A percentile compares a stretch with the other conserved stretches of the same genome.
These are phyloP conservation scores for Celastrina argiolus DNA, from an alignment of 2,888 invertebrate species.

Conservation along the genomic window DNA sequence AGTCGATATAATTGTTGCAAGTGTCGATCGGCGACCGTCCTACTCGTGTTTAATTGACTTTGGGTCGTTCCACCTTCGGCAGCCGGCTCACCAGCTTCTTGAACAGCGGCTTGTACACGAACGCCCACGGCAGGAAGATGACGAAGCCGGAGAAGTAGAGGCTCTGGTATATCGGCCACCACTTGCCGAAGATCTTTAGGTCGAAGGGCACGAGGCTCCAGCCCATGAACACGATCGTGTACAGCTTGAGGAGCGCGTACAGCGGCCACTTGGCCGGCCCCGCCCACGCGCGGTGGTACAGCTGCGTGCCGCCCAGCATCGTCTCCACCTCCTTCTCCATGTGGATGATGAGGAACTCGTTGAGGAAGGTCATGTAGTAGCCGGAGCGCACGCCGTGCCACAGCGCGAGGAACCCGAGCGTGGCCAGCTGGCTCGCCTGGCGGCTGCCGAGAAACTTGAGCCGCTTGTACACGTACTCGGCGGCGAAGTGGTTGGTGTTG, in stretches of 20 bases:
- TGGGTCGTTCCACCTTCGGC: constrained; percentile 27
- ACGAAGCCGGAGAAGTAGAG: constrained; percentile 84
- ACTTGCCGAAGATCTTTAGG: constrained; percentile 82
- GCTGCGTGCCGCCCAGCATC: constrained; percentile 71
- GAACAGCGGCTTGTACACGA: constrained; percentile 73
- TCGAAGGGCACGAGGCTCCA: constrained; percentile 88
- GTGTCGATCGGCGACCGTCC: too few species aligned
- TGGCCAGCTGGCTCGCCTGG: constrained; percentile 86
- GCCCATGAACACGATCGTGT: constrained; percentile 89
- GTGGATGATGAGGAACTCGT: constrained; percentile 92
- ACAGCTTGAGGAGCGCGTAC: constrained; percentile 81
- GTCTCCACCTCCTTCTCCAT: constrained; percentile 87
- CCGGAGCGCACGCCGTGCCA: constrained; percentile 98
- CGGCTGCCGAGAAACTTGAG: constrained; percentile 93
- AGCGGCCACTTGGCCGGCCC: constrained; percentile 61
- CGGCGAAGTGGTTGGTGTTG: constrained; percentile 97
- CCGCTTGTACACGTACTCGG: constrained; percentile 95
- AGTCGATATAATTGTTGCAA: neutral
- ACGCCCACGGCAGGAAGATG: constrained; percentile 81
- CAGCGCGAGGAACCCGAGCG: constrained; percentile 91
- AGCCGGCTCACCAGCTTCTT: constrained; percentile 34
- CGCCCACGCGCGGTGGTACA: constrained; percentile 65
- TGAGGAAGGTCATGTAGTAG: constrained; percentile 94
- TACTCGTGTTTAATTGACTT: constrained; percentile 24
- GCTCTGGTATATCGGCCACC: constrained; percentile 80